Evolutionary conservation across 1,140 invertebrate species (phyloP).

Genomic region (Atta colombica): DNA sequence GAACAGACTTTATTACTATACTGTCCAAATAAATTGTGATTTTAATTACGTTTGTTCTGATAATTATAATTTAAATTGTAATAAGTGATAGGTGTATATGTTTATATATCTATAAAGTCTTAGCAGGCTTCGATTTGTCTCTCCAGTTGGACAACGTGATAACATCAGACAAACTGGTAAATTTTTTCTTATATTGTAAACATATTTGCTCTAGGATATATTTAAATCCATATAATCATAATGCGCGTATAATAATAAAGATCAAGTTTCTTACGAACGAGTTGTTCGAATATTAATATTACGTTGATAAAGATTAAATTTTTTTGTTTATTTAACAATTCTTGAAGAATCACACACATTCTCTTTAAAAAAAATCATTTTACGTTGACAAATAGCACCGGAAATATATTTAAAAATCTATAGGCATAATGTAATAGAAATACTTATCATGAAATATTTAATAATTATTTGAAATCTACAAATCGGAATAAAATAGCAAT

Average conservation of each 20-base stretch:
- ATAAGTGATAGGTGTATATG: background rate
- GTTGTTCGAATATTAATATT: background rate
- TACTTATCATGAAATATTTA: no score
- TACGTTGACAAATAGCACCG: no score
- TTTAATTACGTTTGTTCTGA: conserved; percentile 24
- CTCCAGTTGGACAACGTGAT: conserved; percentile 21
- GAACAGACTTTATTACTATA: background rate
- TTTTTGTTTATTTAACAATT: background rate
- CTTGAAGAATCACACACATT: background rate
- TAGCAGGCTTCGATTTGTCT: conserved; percentile 4
- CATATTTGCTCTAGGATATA: background rate
- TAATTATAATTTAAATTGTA: conserved; percentile 8
- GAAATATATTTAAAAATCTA: no score
- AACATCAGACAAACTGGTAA: conserved; percentile 12
- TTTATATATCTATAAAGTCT: conserved; percentile 28
- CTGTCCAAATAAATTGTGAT: background rate
- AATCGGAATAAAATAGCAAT: background rate
- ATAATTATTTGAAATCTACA: no score
- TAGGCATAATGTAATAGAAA: no score
- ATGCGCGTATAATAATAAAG: background rate
- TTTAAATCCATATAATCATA: background rate
- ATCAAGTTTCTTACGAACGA: background rate
- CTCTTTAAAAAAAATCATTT: background rate
- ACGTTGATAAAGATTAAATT: conserved; percentile 10
- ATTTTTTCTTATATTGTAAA: background rate